Evolutionary conservation across 1,140 invertebrate species (phyloP).

Genomic region (Panagrolaimus sp.): DNA sequence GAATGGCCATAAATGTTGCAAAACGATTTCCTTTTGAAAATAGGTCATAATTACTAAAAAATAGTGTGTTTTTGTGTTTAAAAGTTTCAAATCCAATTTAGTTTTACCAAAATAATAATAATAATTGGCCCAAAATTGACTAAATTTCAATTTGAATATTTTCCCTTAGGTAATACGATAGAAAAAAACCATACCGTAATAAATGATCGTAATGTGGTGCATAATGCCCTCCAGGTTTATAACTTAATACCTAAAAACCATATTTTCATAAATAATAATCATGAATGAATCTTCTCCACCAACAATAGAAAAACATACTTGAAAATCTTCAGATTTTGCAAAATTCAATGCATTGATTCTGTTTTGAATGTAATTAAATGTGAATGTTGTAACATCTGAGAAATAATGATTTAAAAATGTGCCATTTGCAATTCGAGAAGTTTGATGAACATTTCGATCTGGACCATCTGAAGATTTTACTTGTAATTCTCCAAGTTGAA

Average conservation of each 20-base stretch:
- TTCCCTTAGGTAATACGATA: too few species aligned
- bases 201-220: conserved; percentile 40
- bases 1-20: conserved; percentile 29
- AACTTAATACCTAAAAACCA: conserved; percentile 18
- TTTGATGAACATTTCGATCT: background rate
- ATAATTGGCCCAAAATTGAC: too few species aligned
- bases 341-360: conserved; percentile 28
- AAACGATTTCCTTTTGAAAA: conserved; percentile 26
- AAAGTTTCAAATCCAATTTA: too few species aligned
- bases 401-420: conserved; percentile 27
- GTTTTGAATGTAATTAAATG: conserved; percentile 19
- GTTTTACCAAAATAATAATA: too few species aligned
- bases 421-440: conserved; percentile 31
- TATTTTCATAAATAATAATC: background rate
- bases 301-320: conserved; percentile 18
- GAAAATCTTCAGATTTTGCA: conserved; percentile 23
- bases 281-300: too few species aligned
- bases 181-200: conserved; percentile 10
- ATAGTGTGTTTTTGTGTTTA: background rate
- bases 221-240: conserved; percentile 33
- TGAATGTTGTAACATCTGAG: conserved; percentile 4
- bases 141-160: too few species aligned
- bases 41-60: conserved; percentile 11
- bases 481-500: background rate
- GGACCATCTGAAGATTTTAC: conserved; percentile 13